Percentiles rank a stretch among this genome's conserved stretches.
phyloP scores from a whole-genome alignment of 2,797 vertebrate species.

The Poecile montanus region DNA sequence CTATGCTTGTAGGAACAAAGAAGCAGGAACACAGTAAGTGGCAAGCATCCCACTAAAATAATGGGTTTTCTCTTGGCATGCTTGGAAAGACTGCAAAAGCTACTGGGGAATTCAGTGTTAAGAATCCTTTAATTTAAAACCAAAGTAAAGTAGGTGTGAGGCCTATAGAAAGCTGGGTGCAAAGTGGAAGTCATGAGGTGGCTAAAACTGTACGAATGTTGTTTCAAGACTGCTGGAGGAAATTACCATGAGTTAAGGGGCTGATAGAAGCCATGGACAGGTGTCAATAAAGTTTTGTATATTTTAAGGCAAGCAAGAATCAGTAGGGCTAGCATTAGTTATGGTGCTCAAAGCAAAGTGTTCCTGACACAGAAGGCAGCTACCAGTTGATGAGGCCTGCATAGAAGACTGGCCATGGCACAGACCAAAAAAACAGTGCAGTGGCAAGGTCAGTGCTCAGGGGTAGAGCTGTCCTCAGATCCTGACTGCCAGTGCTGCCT shows the following conservation, averaged over 20 bases:
- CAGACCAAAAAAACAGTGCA: not conserved
- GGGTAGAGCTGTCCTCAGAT: not conserved
- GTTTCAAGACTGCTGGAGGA: not conserved
- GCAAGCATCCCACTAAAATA: not conserved
- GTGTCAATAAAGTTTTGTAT: too few species aligned
- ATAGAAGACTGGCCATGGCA: not conserved
- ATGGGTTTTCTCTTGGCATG: not conserved
- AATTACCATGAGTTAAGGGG: not conserved
- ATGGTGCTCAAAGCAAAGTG: not conserved
- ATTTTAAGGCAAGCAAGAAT: not conserved
- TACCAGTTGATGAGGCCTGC: not conserved
- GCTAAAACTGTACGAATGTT: not conserved
- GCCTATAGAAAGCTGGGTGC: not conserved
- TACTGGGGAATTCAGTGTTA: not conserved
- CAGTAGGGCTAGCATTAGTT: not conserved
- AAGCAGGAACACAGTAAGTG: not conserved
- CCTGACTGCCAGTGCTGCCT: not conserved
- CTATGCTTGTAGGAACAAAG: not conserved
- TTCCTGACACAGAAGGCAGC: not conserved
- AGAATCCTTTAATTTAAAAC: not conserved
- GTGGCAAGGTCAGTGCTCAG: not conserved
- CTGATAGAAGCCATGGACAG: not conserved
- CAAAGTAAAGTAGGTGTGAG: not conserved
- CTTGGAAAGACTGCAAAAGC: not conserved
- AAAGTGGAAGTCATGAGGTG: not conserved